A percentile compares a stretch with the other conserved stretches of the same genome.
phyloP scores from a whole-genome alignment of 1,140 invertebrate species.

The Melanaphis sacchari region DNA sequence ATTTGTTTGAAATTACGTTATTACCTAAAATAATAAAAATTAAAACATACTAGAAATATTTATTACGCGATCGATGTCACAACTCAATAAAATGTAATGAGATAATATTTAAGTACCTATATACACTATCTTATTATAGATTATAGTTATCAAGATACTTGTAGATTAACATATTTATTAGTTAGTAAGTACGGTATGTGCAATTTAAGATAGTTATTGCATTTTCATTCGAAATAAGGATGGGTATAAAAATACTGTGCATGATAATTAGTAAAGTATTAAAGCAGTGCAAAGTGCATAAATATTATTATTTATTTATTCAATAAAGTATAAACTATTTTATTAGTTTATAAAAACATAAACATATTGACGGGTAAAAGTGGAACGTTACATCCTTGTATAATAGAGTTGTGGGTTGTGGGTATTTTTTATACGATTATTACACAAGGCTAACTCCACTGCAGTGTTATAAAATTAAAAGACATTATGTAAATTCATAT shows the following conservation, averaged over 20 bases:
- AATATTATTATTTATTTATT: not conserved
- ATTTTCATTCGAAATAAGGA: not conserved
- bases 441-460: not conserved
- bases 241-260: not conserved
- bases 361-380: not conserved
- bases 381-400: not conserved
- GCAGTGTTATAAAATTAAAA: not conserved
- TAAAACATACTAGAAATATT: not conserved
- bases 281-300: not conserved
- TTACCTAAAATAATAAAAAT: not conserved
- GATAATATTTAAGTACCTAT: not conserved
- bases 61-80: not conserved
- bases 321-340: not conserved
- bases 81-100: not conserved
- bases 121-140: not conserved
- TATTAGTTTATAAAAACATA: not conserved
- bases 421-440: not conserved
- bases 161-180: slow-evolving; percentile 4
- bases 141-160: not conserved
- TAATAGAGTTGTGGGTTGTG: not conserved
- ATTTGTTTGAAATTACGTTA: not conserved
- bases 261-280: not conserved
- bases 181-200: not conserved
- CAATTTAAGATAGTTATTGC: not conserved
- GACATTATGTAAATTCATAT: not conserved